phyloP scores from a whole-genome alignment of 30 jellyfish, hydroid and myxozoan genomes.

The Sanderia malayensis region DNA sequence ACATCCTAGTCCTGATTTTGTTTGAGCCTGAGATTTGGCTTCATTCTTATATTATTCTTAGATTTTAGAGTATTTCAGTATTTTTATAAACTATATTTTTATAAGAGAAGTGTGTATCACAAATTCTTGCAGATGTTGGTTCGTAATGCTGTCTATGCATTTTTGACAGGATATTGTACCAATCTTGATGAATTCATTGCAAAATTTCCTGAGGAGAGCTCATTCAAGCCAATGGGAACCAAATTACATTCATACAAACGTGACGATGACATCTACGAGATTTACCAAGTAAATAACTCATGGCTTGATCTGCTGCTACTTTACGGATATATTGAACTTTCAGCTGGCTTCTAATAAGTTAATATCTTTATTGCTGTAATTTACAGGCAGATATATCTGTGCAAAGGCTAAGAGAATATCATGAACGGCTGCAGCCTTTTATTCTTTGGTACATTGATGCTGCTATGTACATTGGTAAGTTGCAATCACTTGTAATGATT shows the following conservation, averaged over 20 bases:
- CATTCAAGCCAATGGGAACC: conserved; percentile 86
- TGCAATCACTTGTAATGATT: background rate
- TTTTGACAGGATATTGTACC: conserved; percentile 69
- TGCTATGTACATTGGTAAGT: conserved; percentile 90
- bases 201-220: conserved; percentile 77
- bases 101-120: too few species aligned
- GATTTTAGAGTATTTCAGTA: too few species aligned
- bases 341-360: background rate
- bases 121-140: too few species aligned
- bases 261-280: conserved; percentile 70
- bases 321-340: background rate
- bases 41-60: too few species aligned
- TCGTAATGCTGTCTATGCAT: too few species aligned
- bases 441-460: conserved; percentile 94
- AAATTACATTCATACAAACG: conserved; percentile 68
- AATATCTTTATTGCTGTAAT: too few species aligned
- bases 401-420: conserved; percentile 72
- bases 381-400: conserved; percentile 79
- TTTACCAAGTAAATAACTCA: conserved; percentile 65
- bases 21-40: too few species aligned
- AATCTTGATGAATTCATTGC: conserved; percentile 82
- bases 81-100: too few species aligned
- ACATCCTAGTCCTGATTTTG: too few species aligned
- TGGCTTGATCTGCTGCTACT: background rate
- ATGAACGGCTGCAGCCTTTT: conserved; percentile 82